phyloP scores from a whole-genome alignment of 30 jellyfish, hydroid and myxozoan species.

The Sanderia malayensis region DNA sequence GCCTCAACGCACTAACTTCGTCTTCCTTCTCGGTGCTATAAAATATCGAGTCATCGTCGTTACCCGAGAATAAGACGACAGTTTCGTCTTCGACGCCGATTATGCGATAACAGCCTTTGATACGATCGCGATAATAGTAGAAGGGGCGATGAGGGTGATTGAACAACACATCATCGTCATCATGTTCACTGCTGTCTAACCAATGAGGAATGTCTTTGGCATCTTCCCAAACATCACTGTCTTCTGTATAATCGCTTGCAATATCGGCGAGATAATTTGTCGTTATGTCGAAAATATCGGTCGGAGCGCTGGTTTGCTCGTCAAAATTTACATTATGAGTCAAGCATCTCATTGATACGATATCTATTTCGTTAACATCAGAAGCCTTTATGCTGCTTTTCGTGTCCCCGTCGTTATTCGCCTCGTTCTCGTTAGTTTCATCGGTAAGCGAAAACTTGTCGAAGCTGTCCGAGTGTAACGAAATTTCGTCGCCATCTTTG shows the following conservation, averaged over 20 bases:
- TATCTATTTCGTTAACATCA: slow-evolving; percentile 57
- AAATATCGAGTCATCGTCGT: slow-evolving; percentile 96
- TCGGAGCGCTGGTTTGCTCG: slow-evolving; percentile 57
- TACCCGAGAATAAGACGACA: slow-evolving; percentile 94
- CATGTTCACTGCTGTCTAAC: slow-evolving; percentile 87
- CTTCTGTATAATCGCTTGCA: slow-evolving; percentile 81
- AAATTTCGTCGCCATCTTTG: slow-evolving; percentile 83
- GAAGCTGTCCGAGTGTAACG: not conserved
- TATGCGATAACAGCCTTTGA: slow-evolving; percentile 96
- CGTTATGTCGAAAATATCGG: slow-evolving; percentile 81
- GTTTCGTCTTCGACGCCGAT: slow-evolving; percentile 99
- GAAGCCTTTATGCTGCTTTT: not conserved
- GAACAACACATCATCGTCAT: slow-evolving; percentile 75
- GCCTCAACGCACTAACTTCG: slow-evolving; percentile 34
- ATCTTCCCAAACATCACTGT: slow-evolving; percentile 91
- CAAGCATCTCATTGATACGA: slow-evolving; percentile 73
- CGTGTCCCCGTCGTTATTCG: slow-evolving; percentile 6
- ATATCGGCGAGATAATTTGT: slow-evolving; percentile 73
- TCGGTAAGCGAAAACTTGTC: not conserved
- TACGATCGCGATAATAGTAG: slow-evolving; percentile 95
- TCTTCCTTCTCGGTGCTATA: slow-evolving; percentile 58
- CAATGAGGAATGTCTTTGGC: slow-evolving; percentile 99
- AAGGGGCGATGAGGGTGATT: slow-evolving; percentile 92
- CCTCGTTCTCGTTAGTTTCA: slow-evolving; percentile 13
- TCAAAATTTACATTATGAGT: slow-evolving; percentile 50